These are phyloP conservation scores for Engraulis encrasicolus DNA, from an alignment of 2,113 vertebrate species.

Conservation along the genomic window DNA sequence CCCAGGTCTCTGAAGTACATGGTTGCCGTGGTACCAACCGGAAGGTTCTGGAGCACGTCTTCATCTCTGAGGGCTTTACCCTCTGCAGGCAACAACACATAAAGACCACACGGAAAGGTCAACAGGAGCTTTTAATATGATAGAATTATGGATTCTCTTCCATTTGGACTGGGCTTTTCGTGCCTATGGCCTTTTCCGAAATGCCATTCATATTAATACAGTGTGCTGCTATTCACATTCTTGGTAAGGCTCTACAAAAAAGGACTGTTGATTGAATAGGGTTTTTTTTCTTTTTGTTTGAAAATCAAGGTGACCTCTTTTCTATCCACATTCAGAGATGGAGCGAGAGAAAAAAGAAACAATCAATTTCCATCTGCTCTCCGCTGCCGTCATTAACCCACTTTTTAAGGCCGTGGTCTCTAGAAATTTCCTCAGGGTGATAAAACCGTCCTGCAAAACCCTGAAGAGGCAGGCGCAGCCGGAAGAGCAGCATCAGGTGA, in stretches of 20 bases:
- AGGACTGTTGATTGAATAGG: neutral
- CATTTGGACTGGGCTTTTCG: neutral
- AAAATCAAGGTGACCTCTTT: slow-evolving; percentile 41
- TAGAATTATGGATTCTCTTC: neutral
- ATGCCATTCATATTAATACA: neutral
- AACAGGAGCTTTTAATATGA: neutral
- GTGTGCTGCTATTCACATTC: neutral
- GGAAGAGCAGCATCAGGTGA: too few species aligned
- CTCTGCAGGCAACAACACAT: slow-evolving; percentile 73
- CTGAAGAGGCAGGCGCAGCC: neutral
- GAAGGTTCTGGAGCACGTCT: slow-evolving; percentile 82
- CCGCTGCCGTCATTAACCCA: neutral
- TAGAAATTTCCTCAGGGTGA: neutral
- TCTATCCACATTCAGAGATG: slow-evolving; percentile 38
- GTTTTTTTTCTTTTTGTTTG: slow-evolving; percentile 23
- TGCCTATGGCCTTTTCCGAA: neutral
- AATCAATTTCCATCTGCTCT: slow-evolving; percentile 57
- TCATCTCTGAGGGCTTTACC: slow-evolving; percentile 82
- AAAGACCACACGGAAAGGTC: slow-evolving; percentile 1
- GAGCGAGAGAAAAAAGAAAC: slow-evolving; percentile 53
- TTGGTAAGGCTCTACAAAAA: too few species aligned
- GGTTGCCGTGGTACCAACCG: slow-evolving; percentile 83
- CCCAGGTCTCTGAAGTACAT: slow-evolving; percentile 88
- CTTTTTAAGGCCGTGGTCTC: neutral
- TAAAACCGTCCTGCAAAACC: neutral